Evolutionary conservation across 2,113 vertebrate genomes (phyloP), one percentile per base, ranked within the genome.

Genomic region (Prolemur simus): DNA sequence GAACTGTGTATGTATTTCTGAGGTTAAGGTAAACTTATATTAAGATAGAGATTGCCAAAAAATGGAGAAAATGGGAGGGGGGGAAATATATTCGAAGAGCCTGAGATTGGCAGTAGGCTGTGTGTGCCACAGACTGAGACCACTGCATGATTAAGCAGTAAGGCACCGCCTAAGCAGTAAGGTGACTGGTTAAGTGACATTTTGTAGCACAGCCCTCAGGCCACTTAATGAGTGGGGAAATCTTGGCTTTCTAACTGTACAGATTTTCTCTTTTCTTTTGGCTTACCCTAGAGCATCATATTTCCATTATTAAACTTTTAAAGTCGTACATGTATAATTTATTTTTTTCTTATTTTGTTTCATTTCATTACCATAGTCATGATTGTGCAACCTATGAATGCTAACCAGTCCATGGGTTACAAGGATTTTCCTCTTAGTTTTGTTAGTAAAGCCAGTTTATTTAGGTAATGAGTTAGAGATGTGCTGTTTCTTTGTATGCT

Each of bases 131-230:
- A 87, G 58, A 42, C 42, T 77, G 69, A 93, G 81, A 54, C 45
- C 73, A 34, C 78, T 80, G 66, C 1, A 5, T 69, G 95, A 98
- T 97, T 96, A 98, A 97, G 58, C 71, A 97, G 74, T 88, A 97
- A 98, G 96, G 3, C 4, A 74, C 23, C 96, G 39, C 20, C 97
- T 97, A 97, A 97, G 47, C 45, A 96, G 80, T 86, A 93, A 97
- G 85, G 94, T 96, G 95, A 98, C 64, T 94, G 81, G 84, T 91
- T 98, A 97, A 83, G 83, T 96, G 94, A 89, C 92, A 94, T 92
- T 90, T 17, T 91, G 4, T 84, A 97, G 47, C 77, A 15, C 3
- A 96, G 39, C 47, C 96, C 83, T 92, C 37, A 69, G 87, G 94
- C 80, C 11, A 93, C 97, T 93, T 74, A 97, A 94, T 23, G 58